Conservation (phyloP, 2,113 vertebrate genomes). For the Progne subis region DNA sequence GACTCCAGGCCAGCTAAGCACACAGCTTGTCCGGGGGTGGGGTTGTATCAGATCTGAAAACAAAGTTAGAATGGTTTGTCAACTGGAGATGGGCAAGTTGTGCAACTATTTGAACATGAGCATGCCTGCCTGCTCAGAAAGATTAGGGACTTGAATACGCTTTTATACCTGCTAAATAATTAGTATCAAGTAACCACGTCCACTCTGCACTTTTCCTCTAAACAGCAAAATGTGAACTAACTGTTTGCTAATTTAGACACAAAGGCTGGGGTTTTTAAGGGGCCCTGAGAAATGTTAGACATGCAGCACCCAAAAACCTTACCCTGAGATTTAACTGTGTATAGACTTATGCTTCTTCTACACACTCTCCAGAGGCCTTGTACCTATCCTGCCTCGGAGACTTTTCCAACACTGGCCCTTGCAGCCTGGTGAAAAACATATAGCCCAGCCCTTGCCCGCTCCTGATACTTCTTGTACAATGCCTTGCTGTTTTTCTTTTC, state of each 20-base stretch:
- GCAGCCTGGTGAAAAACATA: neutral
- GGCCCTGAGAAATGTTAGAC: neutral
- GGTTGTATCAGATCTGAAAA: constrained; percentile 8
- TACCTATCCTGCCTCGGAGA: neutral
- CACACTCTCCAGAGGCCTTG: accelerated
- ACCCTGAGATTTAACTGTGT: neutral
- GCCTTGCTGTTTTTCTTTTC: neutral
- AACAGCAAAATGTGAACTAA: neutral
- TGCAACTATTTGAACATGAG: constrained; percentile 55
- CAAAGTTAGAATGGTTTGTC: constrained; percentile 34
- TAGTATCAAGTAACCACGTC: constrained; percentile 46
- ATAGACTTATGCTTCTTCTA: neutral
- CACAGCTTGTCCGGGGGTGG: neutral
- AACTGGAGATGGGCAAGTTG: constrained; percentile 54
- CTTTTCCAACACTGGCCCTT: neutral
- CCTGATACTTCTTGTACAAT: neutral
- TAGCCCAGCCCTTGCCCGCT: neutral
- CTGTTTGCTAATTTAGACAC: neutral
- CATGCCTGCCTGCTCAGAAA: constrained; percentile 53
- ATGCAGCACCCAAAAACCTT: neutral
- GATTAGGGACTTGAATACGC: constrained; percentile 23
- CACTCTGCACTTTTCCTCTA: neutral
- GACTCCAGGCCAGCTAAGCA: neutral
- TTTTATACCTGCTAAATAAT: constrained; percentile 55
- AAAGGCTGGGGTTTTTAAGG: neutral